Evolutionary conservation across 2,888 invertebrate genomes (phyloP).

Genomic region (Thymelicus lineola): DNA sequence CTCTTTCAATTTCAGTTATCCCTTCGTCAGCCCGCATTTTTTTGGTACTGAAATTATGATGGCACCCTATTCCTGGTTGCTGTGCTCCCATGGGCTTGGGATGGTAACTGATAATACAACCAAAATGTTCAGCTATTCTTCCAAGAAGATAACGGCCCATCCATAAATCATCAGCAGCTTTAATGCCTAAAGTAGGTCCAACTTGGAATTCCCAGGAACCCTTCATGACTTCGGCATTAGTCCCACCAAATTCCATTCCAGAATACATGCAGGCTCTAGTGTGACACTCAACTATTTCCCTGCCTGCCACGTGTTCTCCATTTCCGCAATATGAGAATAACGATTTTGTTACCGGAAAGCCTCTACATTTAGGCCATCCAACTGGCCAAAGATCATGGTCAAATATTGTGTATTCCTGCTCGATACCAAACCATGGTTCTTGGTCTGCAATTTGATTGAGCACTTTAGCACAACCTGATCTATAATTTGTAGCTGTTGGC

Average conservation of each 20-base stretch:
- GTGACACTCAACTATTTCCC: constrained; percentile 98
- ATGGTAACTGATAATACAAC: constrained; percentile 88
- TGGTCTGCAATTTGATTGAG: constrained; percentile 81
- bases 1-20: constrained; percentile 90
- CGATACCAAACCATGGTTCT: constrained; percentile 96
- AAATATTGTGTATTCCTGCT: constrained; percentile 95
- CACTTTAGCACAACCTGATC: constrained; percentile 87
- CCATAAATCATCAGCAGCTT: constrained; percentile 94
- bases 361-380: constrained; percentile 97
- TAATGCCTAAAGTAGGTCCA: constrained; percentile 95
- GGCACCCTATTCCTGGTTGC: constrained; percentile 95
- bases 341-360: constrained; percentile 92
- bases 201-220: constrained; percentile 97
- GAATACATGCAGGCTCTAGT: constrained; percentile 93
- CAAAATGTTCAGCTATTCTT: constrained; percentile 94
- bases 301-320: constrained; percentile 96
- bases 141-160: constrained; percentile 92
- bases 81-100: constrained; percentile 92
- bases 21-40: constrained; percentile 93
- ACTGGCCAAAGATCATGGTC: constrained; percentile 93
- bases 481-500: constrained; percentile 90
- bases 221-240: constrained; percentile 99
- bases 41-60: constrained; percentile 95
- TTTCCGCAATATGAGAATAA: constrained; percentile 96
- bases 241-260: constrained; percentile 95